Base-by-base conservation (phyloP, 2,113 vertebrate species). In the Egretta garzetta region DNA sequence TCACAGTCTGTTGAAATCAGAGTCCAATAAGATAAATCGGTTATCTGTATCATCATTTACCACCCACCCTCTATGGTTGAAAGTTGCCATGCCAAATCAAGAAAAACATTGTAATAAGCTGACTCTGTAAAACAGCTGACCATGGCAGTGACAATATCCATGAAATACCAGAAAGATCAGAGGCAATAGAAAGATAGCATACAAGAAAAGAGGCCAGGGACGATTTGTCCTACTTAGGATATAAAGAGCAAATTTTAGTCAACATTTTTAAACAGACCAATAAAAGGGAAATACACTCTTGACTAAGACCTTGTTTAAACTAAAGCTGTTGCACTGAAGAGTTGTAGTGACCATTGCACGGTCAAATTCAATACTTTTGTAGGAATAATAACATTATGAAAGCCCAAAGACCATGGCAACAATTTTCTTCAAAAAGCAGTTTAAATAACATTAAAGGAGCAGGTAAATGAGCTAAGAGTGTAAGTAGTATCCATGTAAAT, bases 11-110 rank as follows among this genome's bases (percentile, higher is more conserved):
- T n/a, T 96, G 56, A 89, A 95, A 91, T 75, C 52, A 72, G 84
- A 89, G 58, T 90, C 80, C 89, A 85, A 85, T 95, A 85, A 93
- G 80, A 93, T 93, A 96, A 94, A 80, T 84, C 27, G 37, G 60
- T 91, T 95, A 88, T 82, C 62, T 76, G 33, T 67, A 75, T 76
- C 52, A 85, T 87, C 56, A 7, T 93, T 85, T 96, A 62, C 80
- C 73, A 93, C 90, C 84, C 80, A 85, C 80, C 68, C 74, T 74
- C 27, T 80, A 5, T 62, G 50, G 59, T 49, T 91, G 26, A 39
- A 81, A 41, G 35, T 75, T 96, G 56, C 39, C 33, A 56, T 62
- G 50, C 35, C 66, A 87, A 75, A 94, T 91, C 39, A 81, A 72
- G 74, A 75, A 82, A 93, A 91, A 64, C 33, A 64, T 67, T 68